Evolutionary conservation across 2,797 vertebrate species (phyloP), one percentile per base, ranked within the genome.

Genomic region (Bufotes viridis): DNA sequence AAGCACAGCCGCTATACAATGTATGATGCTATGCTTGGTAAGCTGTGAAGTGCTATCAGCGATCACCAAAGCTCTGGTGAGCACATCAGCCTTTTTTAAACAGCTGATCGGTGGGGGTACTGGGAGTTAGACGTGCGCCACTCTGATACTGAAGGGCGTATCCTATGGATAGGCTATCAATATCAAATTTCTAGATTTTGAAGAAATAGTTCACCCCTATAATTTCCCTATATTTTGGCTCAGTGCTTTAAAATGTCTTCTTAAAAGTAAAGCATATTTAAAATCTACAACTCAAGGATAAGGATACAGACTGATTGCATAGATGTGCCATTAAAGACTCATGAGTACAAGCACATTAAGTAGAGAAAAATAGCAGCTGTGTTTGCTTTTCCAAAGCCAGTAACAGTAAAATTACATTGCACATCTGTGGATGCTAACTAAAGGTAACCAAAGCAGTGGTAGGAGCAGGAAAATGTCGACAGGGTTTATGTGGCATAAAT

Each of bases 361-460:
- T 70, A 20, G 84, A 86, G 84, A 86, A 89, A 89, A 65, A 89
- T 82, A 89, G 61, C 84, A 89, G 84, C 70, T 86, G 79, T 86
- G 70, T 86, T 89, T 89, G 88, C 78, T 89, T 88, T 86, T 86
- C 60, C 13, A 53, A 78, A 86, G 49, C 70, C 65, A 82, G 58
- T 57, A 81, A 81, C 60, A 78, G 51, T 78, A 67, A 89, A 86
- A 86, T 89, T 69, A 82, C 60, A 78, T 82, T 89, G 72, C 84
- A 89, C 84, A 89, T 89, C 84, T 89, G 88, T 82, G 84, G 22
- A 89, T 82, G 84, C 60, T 82, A 57, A 82, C 70, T 22, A 82
- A 69, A 86, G 22, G 34, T 18, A 81, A 42, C 58, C 22, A 63
- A 84, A 42, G 49, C 14, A 78, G 9, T 63, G 17, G 57, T 26